Conservation (phyloP, 2,797 vertebrate species). For the Nasua narica region DNA sequence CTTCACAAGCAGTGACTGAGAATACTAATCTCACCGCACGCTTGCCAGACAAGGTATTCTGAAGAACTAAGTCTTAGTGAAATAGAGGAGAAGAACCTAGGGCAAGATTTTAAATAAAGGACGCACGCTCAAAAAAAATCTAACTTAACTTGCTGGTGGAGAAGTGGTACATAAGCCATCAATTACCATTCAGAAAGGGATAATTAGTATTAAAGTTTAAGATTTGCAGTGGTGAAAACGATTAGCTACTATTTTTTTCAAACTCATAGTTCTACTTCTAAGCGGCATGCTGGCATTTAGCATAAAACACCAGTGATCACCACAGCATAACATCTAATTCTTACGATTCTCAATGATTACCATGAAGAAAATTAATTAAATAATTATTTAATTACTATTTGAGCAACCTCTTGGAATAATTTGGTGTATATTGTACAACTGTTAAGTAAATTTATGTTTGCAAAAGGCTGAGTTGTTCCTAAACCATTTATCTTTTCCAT, state of each 20-base stretch:
- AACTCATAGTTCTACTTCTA: neutral
- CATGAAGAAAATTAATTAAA: neutral
- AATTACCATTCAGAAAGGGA: neutral
- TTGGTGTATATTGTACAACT: neutral
- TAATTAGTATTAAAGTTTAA: neutral
- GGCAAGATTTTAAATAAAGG: conserved; percentile 14
- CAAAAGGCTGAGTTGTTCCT: neutral
- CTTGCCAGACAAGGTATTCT: neutral
- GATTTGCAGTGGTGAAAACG: neutral
- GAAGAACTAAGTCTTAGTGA: neutral
- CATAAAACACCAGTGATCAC: neutral
- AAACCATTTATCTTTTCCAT: neutral
- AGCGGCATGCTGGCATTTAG: neutral
- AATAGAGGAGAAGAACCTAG: neutral
- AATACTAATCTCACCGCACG: neutral
- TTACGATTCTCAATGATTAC: neutral
- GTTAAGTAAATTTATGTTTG: neutral
- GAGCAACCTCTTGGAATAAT: neutral
- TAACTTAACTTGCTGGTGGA: neutral
- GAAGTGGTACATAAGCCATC: neutral
- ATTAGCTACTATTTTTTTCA: neutral
- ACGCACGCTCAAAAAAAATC: neutral
- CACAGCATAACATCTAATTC: neutral
- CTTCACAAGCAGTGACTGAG: neutral
- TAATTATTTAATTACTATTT: neutral